These are phyloP conservation scores for Haemorhous mexicanus DNA, from an alignment of 2,113 vertebrate species.

Conservation along the genomic window DNA sequence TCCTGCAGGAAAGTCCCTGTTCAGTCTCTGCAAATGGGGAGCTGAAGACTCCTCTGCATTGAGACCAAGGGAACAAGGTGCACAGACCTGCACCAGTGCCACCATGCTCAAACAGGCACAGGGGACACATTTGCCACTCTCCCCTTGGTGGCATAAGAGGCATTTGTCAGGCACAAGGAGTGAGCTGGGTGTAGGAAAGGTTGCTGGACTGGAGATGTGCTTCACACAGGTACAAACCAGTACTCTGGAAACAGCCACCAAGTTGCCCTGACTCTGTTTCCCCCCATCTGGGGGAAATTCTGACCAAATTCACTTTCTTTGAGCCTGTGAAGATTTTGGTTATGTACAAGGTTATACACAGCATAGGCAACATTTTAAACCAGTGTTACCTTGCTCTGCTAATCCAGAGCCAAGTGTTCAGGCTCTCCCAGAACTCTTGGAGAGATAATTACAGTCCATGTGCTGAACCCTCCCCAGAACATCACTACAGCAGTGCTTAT, in stretches of 20 bases:
- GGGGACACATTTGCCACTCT: not conserved
- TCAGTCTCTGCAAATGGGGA: not conserved
- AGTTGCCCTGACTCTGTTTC: not conserved
- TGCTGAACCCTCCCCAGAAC: not conserved
- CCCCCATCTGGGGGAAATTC: not conserved
- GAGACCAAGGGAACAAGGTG: not conserved
- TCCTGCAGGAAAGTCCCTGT: not conserved
- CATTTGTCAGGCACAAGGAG: not conserved
- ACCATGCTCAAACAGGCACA: rapidly evolving
- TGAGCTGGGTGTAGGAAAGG: rapidly evolving
- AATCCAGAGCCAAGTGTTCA: not conserved
- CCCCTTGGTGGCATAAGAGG: not conserved
- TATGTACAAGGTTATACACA: not conserved
- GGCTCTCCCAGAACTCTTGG: not conserved
- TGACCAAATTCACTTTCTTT: not conserved
- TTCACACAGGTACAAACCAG: not conserved
- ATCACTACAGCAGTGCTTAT: not conserved
- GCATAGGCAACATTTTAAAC: not conserved
- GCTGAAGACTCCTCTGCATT: not conserved
- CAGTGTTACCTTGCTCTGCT: not conserved
- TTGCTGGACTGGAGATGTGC: too few species aligned
- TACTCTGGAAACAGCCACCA: not conserved
- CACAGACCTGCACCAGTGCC: not conserved
- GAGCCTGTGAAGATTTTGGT: not conserved
- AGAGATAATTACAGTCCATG: not conserved